A percentile compares a stretch with the other conserved stretches of the same genome.
These are phyloP conservation scores for Tylochromis polylepis DNA, from an alignment of 2,113 vertebrate species.

Conservation along the genomic window DNA sequence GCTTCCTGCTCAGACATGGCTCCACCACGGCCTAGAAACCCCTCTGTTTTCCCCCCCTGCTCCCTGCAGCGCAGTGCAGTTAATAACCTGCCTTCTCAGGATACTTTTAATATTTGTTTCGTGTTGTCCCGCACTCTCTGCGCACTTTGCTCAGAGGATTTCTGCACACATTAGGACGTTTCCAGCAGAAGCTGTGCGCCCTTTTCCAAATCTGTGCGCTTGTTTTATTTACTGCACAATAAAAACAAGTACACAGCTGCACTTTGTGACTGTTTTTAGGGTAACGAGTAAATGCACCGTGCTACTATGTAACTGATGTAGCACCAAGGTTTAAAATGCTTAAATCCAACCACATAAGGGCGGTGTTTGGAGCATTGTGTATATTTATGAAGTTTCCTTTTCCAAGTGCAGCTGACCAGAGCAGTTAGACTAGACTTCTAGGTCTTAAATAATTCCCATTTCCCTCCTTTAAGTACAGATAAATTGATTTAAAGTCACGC, in stretches of 20 bases:
- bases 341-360: neutral
- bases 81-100: neutral
- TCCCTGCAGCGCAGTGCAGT: neutral
- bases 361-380: neutral
- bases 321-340: neutral
- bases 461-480: neutral
- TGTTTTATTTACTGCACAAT: neutral
- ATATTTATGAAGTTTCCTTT: neutral
- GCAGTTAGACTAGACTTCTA: neutral
- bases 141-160: neutral
- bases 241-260: neutral
- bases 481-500: neutral
- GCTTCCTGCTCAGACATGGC: slow-evolving; percentile 49
- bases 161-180: neutral
- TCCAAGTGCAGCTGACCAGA: rapidly evolving
- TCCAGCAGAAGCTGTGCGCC: neutral
- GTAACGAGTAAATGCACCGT: neutral
- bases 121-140: neutral
- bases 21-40: slow-evolving; percentile 37
- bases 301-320: neutral
- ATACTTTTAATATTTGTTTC: neutral
- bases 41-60: neutral
- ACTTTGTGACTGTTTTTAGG: neutral
- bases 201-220: neutral
- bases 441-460: neutral